Conservation (phyloP, 1,140 invertebrate species). For the Drosophila ogumai region DNA sequence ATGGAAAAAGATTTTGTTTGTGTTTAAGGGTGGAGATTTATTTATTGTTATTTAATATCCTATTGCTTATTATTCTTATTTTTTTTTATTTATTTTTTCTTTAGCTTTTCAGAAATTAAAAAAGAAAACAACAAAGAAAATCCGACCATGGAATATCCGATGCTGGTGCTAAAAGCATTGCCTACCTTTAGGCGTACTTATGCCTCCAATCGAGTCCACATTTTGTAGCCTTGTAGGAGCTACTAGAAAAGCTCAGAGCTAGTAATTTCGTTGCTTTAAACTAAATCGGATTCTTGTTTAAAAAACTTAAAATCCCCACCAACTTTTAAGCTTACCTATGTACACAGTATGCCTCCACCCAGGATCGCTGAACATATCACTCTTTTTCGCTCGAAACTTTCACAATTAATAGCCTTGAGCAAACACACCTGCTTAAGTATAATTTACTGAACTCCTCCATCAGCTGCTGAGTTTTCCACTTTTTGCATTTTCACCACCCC, state of each 20-base stretch:
- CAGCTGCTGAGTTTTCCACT: conserved; percentile 31
- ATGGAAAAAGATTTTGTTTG: background rate
- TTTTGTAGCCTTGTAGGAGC: background rate
- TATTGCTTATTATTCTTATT: no score
- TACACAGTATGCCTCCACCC: background rate
- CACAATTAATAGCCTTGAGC: background rate
- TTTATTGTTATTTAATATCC: no score
- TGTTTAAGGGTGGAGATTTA: background rate
- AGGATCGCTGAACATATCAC: background rate
- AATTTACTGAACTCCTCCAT: conserved; percentile 24
- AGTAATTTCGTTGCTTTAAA: background rate
- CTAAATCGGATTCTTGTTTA: background rate
- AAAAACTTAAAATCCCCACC: background rate
- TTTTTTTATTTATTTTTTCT: no score
- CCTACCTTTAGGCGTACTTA: background rate
- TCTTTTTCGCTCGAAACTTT: background rate
- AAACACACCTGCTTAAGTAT: conserved; percentile 33
- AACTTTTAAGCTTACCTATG: background rate
- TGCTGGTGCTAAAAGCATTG: background rate
- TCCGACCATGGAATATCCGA: no score
- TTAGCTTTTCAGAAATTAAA: no score
- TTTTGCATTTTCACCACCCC: conserved; percentile 29
- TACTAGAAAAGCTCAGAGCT: background rate
- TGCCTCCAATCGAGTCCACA: background rate
- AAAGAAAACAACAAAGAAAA: no score